phyloP scores from a whole-genome alignment of 37 sponge, comb jelly and placozoan species.

The Beroe ovata region DNA sequence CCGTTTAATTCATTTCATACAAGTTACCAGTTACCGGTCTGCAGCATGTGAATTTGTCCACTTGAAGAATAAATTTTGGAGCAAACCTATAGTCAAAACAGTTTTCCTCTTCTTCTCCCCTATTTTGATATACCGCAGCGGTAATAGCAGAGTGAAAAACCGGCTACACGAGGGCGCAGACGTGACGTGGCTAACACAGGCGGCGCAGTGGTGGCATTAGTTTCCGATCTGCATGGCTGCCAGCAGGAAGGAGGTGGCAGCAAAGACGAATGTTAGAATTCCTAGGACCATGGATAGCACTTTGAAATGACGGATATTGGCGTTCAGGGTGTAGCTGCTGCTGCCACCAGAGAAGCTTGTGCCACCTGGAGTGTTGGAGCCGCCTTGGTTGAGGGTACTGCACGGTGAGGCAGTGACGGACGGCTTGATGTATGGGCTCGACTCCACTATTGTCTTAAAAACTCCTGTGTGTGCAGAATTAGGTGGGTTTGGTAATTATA shows the following conservation, averaged over 20 bases:
- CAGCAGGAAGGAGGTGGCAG: slow-evolving; percentile 57
- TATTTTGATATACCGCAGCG: too few relatives aligned
- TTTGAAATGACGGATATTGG: slow-evolving; percentile 50
- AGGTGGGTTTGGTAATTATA: too few relatives aligned
- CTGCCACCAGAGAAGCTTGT: neutral
- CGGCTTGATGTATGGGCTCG: slow-evolving; percentile 23
- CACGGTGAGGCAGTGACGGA: neutral
- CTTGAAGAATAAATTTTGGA: too few relatives aligned
- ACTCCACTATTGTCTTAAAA: slow-evolving; percentile 35
- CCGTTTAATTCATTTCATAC: too few relatives aligned
- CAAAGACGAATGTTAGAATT: slow-evolving; percentile 63
- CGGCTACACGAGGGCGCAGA: too few relatives aligned
- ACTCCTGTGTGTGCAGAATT: slow-evolving; percentile 34
- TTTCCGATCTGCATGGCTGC: slow-evolving; percentile 56
- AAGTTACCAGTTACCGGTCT: too few relatives aligned
- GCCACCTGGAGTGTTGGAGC: neutral
- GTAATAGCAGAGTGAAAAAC: too few relatives aligned
- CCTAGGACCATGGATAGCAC: slow-evolving; percentile 56
- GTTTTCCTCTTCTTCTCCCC: too few relatives aligned
- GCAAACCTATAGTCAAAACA: too few relatives aligned
- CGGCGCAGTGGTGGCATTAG: neutral
- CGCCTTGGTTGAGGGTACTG: neutral
- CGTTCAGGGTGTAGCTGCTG: slow-evolving; percentile 15
- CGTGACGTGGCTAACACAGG: too few relatives aligned
- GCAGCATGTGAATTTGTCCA: too few relatives aligned